A percentile compares a stretch with the other conserved stretches of the same genome.
phyloP scores from a whole-genome alignment of 2,888 invertebrate genomes.

The Venusia cambrica region DNA sequence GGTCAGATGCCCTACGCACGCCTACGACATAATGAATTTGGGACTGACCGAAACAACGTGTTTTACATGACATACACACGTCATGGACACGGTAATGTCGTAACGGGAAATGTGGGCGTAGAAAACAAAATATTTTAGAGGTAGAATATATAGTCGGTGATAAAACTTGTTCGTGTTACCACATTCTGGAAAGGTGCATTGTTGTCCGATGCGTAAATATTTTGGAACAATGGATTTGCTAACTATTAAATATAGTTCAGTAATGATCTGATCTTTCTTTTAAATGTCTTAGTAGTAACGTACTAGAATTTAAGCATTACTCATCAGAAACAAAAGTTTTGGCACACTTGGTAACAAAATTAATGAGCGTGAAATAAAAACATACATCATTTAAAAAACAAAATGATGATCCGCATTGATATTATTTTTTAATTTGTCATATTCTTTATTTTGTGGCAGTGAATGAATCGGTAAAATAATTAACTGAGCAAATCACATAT shows the following conservation, averaged over 20 bases:
- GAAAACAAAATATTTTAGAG: conserved; percentile 26
- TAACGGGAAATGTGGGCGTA: conserved; percentile 42
- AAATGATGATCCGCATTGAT: conserved; percentile 27
- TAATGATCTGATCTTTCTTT: too few species aligned
- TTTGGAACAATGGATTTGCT: too few species aligned
- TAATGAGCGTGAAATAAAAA: conserved; percentile 49
- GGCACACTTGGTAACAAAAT: too few species aligned
- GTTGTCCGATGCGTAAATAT: conserved; percentile 2
- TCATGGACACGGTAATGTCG: conserved; percentile 40
- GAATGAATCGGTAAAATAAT: too few species aligned
- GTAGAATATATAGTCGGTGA: conserved; percentile 15
- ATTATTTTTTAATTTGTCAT: conserved; percentile 21
- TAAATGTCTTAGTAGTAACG: conserved; percentile 17
- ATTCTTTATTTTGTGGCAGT: too few species aligned
- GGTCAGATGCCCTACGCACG: conserved; percentile 42
- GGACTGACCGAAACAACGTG: conserved; percentile 40
- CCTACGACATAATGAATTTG: conserved; percentile 36
- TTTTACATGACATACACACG: conserved; percentile 38
- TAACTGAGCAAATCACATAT: too few species aligned
- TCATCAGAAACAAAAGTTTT: conserved; percentile 18
- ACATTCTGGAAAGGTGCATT: conserved; percentile 2
- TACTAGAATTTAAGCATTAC: conserved; percentile 13
- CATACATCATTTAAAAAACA: conserved; percentile 48
- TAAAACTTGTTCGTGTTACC: conserved; percentile 10
- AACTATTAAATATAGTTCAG: too few species aligned